A percentile compares a stretch with the other conserved stretches of the same genome.
These are phyloP conservation scores for Zenarchopterus dispar DNA, from an alignment of 2,797 vertebrate genomes.

Conservation along the genomic window DNA sequence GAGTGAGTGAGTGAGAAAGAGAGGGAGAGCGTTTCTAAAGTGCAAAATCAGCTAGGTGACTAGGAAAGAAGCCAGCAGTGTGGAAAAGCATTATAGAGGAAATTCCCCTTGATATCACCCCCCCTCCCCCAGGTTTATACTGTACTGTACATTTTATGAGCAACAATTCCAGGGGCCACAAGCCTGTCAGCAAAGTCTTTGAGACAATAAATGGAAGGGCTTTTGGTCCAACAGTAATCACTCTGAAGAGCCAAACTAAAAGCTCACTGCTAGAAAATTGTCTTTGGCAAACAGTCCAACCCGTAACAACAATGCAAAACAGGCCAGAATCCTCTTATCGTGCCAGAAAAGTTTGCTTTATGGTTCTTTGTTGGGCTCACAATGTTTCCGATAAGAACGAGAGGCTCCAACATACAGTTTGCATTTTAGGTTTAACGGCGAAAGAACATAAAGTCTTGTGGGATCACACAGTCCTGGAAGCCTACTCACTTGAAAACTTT, in stretches of 20 bases:
- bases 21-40: constrained; percentile 18
- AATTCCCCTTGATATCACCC: constrained; percentile 49
- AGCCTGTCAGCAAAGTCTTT: constrained; percentile 64
- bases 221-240: constrained; percentile 47
- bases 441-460: background rate
- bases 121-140: constrained; percentile 37
- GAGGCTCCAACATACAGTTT: constrained; percentile 2
- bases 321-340: constrained; percentile 26
- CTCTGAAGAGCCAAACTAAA: constrained; percentile 38
- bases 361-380: constrained; percentile 12
- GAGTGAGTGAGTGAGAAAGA: constrained; percentile 5
- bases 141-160: constrained; percentile 60
- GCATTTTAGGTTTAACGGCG: constrained; percentile 6
- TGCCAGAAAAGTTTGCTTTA: constrained; percentile 27
- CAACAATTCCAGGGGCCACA: constrained; percentile 45
- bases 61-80: constrained; percentile 43
- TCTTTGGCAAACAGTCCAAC: constrained; percentile 41
- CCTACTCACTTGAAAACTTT: constrained; percentile 99
- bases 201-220: constrained; percentile 58
- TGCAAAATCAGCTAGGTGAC: constrained; percentile 53
- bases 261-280: constrained; percentile 39
- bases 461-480: constrained; percentile 5
- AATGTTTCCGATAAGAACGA: constrained; percentile 34
- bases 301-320: constrained; percentile 45
- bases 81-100: constrained; percentile 57